Base-by-base conservation (phyloP, 2,113 vertebrate species). In the Parotia lawesii region DNA sequence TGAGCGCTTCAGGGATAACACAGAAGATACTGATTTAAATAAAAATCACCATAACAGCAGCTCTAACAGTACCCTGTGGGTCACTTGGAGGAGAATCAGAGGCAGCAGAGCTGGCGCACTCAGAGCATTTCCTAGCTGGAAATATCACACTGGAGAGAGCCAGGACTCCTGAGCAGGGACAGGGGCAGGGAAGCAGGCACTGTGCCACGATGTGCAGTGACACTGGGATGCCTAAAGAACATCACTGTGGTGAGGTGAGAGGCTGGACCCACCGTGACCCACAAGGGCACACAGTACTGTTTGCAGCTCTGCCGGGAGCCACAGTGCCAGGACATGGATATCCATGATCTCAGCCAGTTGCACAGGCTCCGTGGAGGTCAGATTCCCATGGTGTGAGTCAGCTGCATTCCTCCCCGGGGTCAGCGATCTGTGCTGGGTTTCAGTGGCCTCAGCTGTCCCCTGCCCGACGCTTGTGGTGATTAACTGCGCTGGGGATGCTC, bases 361-460 rank as follows among this genome's bases (percentile, higher is more conserved):
- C 3, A 3, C 45, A 65, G 44, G 51, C 2, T 2, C 2, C 2
- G 8, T 84, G 60, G 64, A 88, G 64, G 64, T 90, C 31, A n/a
- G 35, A 90, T 95, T 96, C 85, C 80, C 86, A 9, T 67, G 61
- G 18, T 48, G 65, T 85, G 76, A 92, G 64, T 91, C 94, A 90
- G 88, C 76, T 47, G n/a, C 88, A 81, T 94, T 94, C 88, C 65
- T 94, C 69, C 60, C 47, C 51, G 37, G 60, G 92, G 90, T 94
- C 76, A 71, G 72, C 0, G 10, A 89, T 61, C 85, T 57, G 28
- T 6, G 6, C 44, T 6, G 20, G 58, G 57, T 66, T 71, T 56
- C 5, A 0, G 44, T 0, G 0, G 88, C 69, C 65, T 56, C 2
- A 0, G 70, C 89, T 87, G 66, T 48, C 77, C 92, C 73, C 50